Evolutionary conservation across 30 jellyfish, hydroid and myxozoan genomes (phyloP).

Genomic region (Cassiopea andromeda): DNA sequence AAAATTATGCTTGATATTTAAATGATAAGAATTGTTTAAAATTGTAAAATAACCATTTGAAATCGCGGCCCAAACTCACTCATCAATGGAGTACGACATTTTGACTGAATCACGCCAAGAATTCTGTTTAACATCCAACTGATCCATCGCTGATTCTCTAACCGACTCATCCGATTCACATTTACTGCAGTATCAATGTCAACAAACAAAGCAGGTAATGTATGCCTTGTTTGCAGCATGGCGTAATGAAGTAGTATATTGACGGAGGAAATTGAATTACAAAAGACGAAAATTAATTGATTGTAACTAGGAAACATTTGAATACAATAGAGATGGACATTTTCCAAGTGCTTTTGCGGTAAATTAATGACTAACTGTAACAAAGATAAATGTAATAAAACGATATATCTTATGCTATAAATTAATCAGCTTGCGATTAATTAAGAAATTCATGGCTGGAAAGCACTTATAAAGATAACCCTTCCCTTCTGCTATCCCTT

Average conservation of each 20-base stretch:
- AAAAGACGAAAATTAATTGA: neutral
- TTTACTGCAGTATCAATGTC: neutral
- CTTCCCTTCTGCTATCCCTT: no score
- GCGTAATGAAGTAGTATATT: neutral
- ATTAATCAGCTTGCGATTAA: neutral
- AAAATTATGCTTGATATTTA: no score
- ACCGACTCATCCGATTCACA: neutral
- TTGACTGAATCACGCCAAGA: neutral
- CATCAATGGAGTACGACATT: constrained; percentile 4
- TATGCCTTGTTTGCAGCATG: neutral
- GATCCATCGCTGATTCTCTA: neutral
- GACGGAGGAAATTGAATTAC: neutral
- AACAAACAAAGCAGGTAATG: neutral
- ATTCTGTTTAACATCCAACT: neutral
- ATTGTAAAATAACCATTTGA: neutral
- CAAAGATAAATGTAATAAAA: neutral
- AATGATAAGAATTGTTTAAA: no score
- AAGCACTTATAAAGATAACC: no score
- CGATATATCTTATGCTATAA: neutral
- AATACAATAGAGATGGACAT: neutral
- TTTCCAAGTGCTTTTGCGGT: neutral
- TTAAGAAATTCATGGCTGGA: neutral
- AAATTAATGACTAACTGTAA: neutral
- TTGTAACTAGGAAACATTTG: neutral
- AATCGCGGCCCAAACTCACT: neutral